Base-by-base conservation (phyloP, 2,797 vertebrate species). In the Sandelia bainsii region DNA sequence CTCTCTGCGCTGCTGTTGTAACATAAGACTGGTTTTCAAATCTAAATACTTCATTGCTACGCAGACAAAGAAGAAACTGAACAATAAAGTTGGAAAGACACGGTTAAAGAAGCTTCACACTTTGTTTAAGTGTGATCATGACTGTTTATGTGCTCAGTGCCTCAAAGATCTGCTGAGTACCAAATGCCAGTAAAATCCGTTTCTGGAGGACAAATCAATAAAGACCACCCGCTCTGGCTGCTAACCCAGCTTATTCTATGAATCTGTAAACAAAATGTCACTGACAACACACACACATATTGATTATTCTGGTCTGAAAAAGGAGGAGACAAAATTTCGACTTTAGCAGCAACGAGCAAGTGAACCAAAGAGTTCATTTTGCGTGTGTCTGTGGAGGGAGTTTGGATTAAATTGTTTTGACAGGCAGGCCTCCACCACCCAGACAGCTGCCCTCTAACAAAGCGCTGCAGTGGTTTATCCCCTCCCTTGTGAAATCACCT, bases 381-480 rank as follows among this genome's bases (percentile, higher is more conserved):
- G 29, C 12, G 40, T 59, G 49, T 58, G 49, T 22, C 9, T 22
- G 27, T 64, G n/a, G 44, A 49, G 32, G n/a, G 6, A 45, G 44
- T 75, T 53, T 42, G 46, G 50, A 81, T 77, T 66, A 59, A 77
- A 77, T 25, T 56, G 63, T 65, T 84, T 49, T 76, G 80, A 68
- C 60, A 77, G 79, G 49, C 64, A 51, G 49, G 37, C 44, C 77
- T 75, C 70, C 6, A 56, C 51, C 54, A 68, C 48, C 42, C 71
- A 77, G 73, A 72, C 58, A 77, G 52, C 61, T 70, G 42, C 49
- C 71, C 59, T 62, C 59, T 32, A 75, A 70, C 53, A 72, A 49
- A 83, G 54, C 44, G 68, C 53, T 48, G 62, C 66, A 49, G 29
- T 32, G 56, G 54, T 62, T 61, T 58, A 49, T 59, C 45, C 29